Evolutionary conservation across 2,888 invertebrate genomes (phyloP), one percentile per base, ranked within the genome.

Genomic region (Oegoconia quadripuncta): DNA sequence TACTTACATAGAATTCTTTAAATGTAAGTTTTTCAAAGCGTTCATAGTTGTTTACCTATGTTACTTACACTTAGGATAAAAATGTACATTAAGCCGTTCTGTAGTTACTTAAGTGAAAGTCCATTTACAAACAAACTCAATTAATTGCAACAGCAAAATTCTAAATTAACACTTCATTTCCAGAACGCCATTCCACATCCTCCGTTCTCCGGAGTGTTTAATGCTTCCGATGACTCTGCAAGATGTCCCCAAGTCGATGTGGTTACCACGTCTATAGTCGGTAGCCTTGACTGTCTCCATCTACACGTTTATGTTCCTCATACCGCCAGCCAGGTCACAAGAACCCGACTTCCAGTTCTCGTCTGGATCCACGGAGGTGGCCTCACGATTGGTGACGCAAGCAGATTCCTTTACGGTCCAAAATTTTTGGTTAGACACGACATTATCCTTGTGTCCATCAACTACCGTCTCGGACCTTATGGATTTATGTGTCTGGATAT

Each of bases 401-500:
- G 49, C 1, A 63, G 54, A 46, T 37, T 42, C 1, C 0, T 50
- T 1, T 62, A 45, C 33, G 69, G 66, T 0, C 71, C 78, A 3
- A 59, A 46, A 30, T 71, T 52, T 34, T 42, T 76, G 8, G 57
- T 76, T 5, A 60, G 55, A 34, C 69, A 75, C 48, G 60, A 71
- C 13, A 57, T 79, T 13, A 64, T 78, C 16, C 25, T 77, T 2
- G 66, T 78, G 0, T 61, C 65, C 2, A 17, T 77, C 0, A 73
- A 66, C 34, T 73, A 79, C 35, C 58, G 78, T 6, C 29, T 66
- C 0, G 74, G 71, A 11, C 56, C 70, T 0, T 78, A 72, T 34
- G 78, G 78, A 6, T 78, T 78, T 36, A 71, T 78, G 70, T 75
- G 74, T 27, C 55, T 77, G 0, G 63, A 65, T 30, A 58, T 44